phyloP scores from a whole-genome alignment of 2,797 vertebrate genomes.

The Micropoecilia bifurca region DNA sequence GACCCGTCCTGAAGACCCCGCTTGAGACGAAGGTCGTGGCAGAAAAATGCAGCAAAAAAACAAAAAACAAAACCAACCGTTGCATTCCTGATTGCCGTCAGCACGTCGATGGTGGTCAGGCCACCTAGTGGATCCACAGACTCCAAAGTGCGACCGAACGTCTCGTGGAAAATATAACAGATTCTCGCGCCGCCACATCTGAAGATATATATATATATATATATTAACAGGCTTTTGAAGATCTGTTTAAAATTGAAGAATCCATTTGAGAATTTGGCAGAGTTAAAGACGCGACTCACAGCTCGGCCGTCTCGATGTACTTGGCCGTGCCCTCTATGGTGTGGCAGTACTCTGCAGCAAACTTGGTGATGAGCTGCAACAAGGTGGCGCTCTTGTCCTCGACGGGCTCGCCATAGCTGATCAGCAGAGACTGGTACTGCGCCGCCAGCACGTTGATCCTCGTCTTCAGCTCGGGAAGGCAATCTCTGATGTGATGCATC shows the following conservation, averaged over 20 bases:
- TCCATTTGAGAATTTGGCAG: conserved; percentile 16
- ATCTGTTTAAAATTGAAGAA: background rate
- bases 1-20: background rate
- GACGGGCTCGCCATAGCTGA: conserved; percentile 95
- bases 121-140: conserved; percentile 97
- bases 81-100: conserved; percentile 98
- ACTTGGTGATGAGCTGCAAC: conserved; percentile 98
- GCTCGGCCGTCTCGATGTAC: conserved; percentile 96
- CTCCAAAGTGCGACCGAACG: conserved; percentile 96
- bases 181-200: conserved; percentile 97
- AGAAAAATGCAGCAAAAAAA: background rate
- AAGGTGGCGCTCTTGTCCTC: conserved; percentile 94
- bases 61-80: conserved; percentile 81
- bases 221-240: background rate
- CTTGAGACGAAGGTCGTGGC: background rate
- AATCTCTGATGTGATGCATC: conserved; percentile 99
- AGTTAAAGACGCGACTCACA: conserved; percentile 83
- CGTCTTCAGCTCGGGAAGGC: conserved; percentile 96
- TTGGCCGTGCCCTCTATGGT: conserved; percentile 99
- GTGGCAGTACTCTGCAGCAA: conserved; percentile 97
- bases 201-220: background rate
- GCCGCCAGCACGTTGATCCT: conserved; percentile 96
- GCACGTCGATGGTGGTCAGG: conserved; percentile 95
- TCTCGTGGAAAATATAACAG: conserved; percentile 99
- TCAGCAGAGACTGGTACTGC: conserved; percentile 95